Evolutionary conservation across 2,888 invertebrate genomes (phyloP), one percentile per base, ranked within the genome.

Genomic region (Drosophila tanythrix): DNA sequence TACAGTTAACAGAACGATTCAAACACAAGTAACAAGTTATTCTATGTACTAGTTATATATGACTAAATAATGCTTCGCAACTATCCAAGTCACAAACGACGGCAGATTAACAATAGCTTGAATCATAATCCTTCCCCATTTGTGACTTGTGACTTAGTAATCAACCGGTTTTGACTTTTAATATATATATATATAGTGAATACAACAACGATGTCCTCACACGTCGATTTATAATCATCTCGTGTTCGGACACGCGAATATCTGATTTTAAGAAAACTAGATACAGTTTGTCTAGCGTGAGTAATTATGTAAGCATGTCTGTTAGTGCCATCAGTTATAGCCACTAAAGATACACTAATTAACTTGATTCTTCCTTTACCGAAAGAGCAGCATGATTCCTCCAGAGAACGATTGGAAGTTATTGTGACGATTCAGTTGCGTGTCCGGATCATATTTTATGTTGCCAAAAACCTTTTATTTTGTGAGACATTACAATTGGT

Each of bases 351-450:
- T 76, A 78, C 51, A 62, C 53, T 56, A 59, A 43, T n/a, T 52
- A 77, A 60, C 58, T 65, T 52, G 65, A 61, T 69, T 68, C 69
- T 92, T 92, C 74, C 71, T 96, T 96, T 96, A 96, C 97, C 98
- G 96, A 95, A 98, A 98, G 92, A 98, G 96, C 93, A 98, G 96
- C 95, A 98, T 96, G 93, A 98, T 95, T 93, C 97, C 96, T 94
- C 96, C 96, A 94, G 97, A 96, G 95, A 98, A 98, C 93, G 96
- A 96, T 94, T 97, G 96, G 95, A 98, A 98, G 95, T 98, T 98
- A 96, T 98, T 98, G 95, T 98, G 98, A 92, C 97, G 95, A 95
- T 97, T 97, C 94, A 98, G 96, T 93, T 96, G 96, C 92, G 96
- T 95, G 93, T 95, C 95, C 93, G 97, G 96, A 94, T 97, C 96